phyloP scores from a whole-genome alignment of 2,113 vertebrate genomes.

The Rhinolophus sinicus region DNA sequence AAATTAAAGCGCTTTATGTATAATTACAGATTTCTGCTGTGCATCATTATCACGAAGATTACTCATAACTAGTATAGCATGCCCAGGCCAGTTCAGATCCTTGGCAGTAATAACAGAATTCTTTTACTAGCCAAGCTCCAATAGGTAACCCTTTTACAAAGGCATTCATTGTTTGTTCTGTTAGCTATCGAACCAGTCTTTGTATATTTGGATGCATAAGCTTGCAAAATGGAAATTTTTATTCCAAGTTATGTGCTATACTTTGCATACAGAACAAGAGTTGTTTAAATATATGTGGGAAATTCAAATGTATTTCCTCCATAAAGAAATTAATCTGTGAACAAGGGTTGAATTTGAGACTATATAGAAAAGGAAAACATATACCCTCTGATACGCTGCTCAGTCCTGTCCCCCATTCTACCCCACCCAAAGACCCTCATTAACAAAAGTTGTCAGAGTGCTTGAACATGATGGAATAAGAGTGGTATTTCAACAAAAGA shows the following conservation, averaged over 20 bases:
- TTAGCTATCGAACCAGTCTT: slow-evolving; percentile 47
- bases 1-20: background rate
- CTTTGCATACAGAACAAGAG: slow-evolving; percentile 71
- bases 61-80: background rate
- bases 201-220: slow-evolving; percentile 53
- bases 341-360: background rate
- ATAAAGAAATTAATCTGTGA: slow-evolving; percentile 23
- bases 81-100: slow-evolving; percentile 24
- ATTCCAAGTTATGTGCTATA: slow-evolving; percentile 26
- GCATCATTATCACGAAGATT: background rate
- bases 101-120: slow-evolving; percentile 20
- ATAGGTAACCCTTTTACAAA: slow-evolving; percentile 34
- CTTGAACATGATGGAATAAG: slow-evolving; percentile 21
- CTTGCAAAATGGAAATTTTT: slow-evolving; percentile 68
- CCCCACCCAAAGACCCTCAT: background rate
- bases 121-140: slow-evolving; percentile 18
- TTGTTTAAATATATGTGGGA: slow-evolving; percentile 27
- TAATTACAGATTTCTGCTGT: background rate
- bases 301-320: slow-evolving; percentile 51
- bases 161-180: slow-evolving; percentile 48
- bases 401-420: background rate
- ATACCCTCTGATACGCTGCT: background rate
- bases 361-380: background rate
- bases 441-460: background rate
- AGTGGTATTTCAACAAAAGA: slow-evolving; percentile 30